phyloP scores from a whole-genome alignment of 1,140 invertebrate genomes.

The Drosophila watanabei region DNA sequence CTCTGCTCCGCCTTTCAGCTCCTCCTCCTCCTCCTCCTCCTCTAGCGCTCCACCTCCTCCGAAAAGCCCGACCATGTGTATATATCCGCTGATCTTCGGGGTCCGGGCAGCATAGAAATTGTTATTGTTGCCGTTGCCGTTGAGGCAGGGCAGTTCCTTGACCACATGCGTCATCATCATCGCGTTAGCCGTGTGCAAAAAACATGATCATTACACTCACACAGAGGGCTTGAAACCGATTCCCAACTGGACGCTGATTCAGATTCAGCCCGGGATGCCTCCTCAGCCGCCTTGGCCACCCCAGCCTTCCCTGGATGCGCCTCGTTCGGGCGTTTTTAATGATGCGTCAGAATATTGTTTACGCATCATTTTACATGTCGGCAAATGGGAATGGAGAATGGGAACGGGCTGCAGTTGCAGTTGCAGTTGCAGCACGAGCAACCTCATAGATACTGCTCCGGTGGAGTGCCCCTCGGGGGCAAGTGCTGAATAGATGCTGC shows the following conservation, averaged over 20 bases:
- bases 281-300: too few relatives aligned
- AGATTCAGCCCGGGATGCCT: constrained; percentile 19
- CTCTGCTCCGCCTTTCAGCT: constrained; percentile 10
- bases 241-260: constrained; percentile 63
- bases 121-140: constrained; percentile 63
- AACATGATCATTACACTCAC: constrained; percentile 60
- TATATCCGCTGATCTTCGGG: constrained; percentile 26
- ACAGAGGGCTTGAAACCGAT: constrained; percentile 40
- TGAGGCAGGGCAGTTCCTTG: constrained; percentile 72
- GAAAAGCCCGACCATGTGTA: constrained; percentile 3
- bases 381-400: constrained; percentile 58
- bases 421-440: constrained; percentile 17
- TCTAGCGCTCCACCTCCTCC: background rate
- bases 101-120: constrained; percentile 72
- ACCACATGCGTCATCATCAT: constrained; percentile 79
- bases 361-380: constrained; percentile 83
- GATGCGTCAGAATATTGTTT: constrained; percentile 84
- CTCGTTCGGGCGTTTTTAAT: constrained; percentile 80
- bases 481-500: constrained; percentile 44
- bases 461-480: constrained; percentile 9
- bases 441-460: constrained; percentile 32
- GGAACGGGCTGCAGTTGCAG: constrained; percentile 7
- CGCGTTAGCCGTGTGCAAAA: constrained; percentile 70
- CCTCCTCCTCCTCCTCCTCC: background rate
- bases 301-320: constrained; percentile 37